Percentiles rank a stretch among this genome's conserved stretches.
Conservation (phyloP, 2,797 vertebrate species). For the Molossus molossus region DNA sequence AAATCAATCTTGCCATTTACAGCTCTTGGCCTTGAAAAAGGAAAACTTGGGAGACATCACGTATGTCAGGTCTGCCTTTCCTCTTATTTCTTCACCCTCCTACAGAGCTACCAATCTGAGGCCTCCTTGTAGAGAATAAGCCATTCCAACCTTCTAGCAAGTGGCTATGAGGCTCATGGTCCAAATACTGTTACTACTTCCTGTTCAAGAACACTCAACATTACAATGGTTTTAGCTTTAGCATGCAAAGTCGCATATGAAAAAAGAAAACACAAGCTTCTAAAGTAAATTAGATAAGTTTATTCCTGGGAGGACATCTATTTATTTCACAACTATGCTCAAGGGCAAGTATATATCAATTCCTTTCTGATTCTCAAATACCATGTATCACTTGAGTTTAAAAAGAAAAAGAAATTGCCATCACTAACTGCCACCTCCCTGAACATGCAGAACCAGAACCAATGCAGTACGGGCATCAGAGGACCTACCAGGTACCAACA, state of each 20-base stretch:
- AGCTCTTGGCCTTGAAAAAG: neutral
- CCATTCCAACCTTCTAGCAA: neutral
- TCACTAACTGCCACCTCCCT: conserved; percentile 43
- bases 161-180: neutral
- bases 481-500: neutral
- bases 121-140: neutral
- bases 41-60: neutral
- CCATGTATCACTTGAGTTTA: neutral
- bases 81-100: neutral
- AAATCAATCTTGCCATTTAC: conserved; percentile 59
- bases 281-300: neutral
- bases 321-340: conserved; percentile 6
- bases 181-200: neutral
- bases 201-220: neutral
- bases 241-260: neutral
- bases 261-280: neutral
- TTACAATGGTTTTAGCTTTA: neutral
- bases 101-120: neutral
- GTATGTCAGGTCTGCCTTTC: neutral
- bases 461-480: neutral
- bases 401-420: neutral
- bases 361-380: conserved; percentile 43
- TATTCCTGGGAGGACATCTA: neutral
- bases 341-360: neutral
- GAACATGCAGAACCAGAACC: conserved; percentile 39